Evolutionary conservation across 2,113 vertebrate species (phyloP), one percentile per base, ranked within the genome.

Genomic region (Tapirus terrestris): DNA sequence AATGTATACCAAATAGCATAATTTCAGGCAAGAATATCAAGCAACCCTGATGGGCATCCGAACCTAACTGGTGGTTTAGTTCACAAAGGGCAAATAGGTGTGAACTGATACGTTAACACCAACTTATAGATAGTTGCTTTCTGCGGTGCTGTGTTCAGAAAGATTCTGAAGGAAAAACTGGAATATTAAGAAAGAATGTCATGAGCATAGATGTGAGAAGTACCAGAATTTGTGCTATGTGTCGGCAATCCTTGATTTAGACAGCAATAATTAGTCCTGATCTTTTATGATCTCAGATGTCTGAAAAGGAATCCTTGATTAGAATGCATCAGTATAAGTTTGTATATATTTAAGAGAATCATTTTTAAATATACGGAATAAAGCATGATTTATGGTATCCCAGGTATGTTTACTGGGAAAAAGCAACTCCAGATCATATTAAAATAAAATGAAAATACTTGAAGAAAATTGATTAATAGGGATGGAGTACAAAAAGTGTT

Each of bases 381-480:
- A 31, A 92, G 27, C 27, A 85, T 61, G 4, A 73, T 77, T 93
- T 77, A 90, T 76, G 2, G 17, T 39, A 81, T 8, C 39, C 63
- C 13, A 63, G 9, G 3, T 39, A 33, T 39, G 39, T 81, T 84
- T 81, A 84, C 14, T 68, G 31, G n/a, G 36, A 82, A 58, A 95
- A 91, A 63, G 23, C 18, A 88, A 82, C 29, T 93, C 14, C 29
- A 61, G 11, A 4, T 58, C 68, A 58, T 3, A 93, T 14, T 85
- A 91, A 91, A 95, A 96, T 92, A 89, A 93, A 91, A 68, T 80
- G 20, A 76, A 97, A 95, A 60, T 70, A 85, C 17, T 88, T 27
- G 5, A 95, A 92, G 12, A 94, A 17, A 81, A 75, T 2, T 81
- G 33, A 23, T 51, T 91, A 86, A 85, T 89, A 93, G 76, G 27